Base-by-base conservation (phyloP, 2,888 invertebrate genomes). In the Cartodere bifasciata region DNA sequence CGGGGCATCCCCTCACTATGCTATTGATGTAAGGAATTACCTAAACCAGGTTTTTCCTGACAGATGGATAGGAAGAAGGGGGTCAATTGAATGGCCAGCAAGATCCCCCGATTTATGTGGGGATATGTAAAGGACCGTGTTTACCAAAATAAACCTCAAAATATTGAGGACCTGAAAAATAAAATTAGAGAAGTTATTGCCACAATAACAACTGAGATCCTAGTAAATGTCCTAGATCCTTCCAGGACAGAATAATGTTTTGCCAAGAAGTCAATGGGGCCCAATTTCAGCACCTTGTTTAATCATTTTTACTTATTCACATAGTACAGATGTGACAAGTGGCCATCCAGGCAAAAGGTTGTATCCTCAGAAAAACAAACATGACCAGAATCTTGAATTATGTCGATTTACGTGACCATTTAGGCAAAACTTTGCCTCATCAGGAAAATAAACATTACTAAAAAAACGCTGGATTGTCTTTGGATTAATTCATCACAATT, bases 51-150 rank as follows among this genome's bases (percentile, higher is more conserved):
- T 24, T 16, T 39, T 36, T 32, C 32, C 26, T 23, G 29, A 17
- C 32, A 12, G 28, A 11, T 35, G 32, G 32, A 38, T 37, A 33
- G 37, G 37, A 15, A 31, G 40, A 32, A 29, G 32, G 27, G 35
- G 39, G 31, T 9, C 32, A 21, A 34, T 38, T 12, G 32, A 34
- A 28, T 39, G 37, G 34, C 32, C 38, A 14, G 30, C 36, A 24
- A 32, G 37, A 27, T 41, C 37, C 10, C 33, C 37, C 9, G n/a
- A n/a, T 33, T 31, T 36, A 28, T 34, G 23, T 37, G 29, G 31
- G 36, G 28, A 34, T 35, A 34, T 30, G 26, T 35, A 6, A 37
- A 37, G 26, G 37, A 28, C 25, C 34, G 31, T 30, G 29, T 34
- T 16, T 34, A 36, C 21, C 16, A 34, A 34, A 34, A 25, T 14